phyloP scores from a whole-genome alignment of 1,140 invertebrate genomes.

The Aporrectodea caliginosa region DNA sequence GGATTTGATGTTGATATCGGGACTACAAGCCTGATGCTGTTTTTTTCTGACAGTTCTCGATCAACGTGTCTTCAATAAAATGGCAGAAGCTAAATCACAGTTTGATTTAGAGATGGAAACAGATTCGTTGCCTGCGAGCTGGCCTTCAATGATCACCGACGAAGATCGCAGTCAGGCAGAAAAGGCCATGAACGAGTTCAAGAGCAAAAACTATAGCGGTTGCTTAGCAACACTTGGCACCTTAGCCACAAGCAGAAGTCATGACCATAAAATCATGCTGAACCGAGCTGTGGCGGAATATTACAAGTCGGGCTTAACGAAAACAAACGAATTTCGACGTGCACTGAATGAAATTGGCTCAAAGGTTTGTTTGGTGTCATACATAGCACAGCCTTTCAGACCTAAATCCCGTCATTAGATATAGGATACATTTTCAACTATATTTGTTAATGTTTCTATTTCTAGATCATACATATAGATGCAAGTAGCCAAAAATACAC shows the following conservation, averaged over 20 bases:
- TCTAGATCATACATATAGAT: too few relatives aligned
- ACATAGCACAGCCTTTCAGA: too few relatives aligned
- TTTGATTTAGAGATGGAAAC: not conserved
- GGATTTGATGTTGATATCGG: too few relatives aligned
- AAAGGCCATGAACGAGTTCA: conserved; percentile 61
- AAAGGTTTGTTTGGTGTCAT: conserved; percentile 32
- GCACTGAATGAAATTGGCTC: conserved; percentile 63
- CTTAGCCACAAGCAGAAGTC: conserved; percentile 60
- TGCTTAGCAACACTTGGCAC: conserved; percentile 63
- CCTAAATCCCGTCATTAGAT: too few relatives aligned
- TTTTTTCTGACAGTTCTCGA: too few relatives aligned
- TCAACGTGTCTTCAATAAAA: too few relatives aligned
- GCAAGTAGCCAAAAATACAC: too few relatives aligned
- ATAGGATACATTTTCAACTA: too few relatives aligned
- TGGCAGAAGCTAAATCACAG: not conserved
- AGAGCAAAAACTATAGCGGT: conserved; percentile 59
- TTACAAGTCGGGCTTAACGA: conserved; percentile 67
- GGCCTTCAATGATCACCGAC: conserved; percentile 54
- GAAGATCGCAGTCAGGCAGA: conserved; percentile 61
- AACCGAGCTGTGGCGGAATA: conserved; percentile 72
- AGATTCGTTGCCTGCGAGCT: not conserved
- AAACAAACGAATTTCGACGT: conserved; percentile 69
- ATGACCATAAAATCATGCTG: conserved; percentile 68
- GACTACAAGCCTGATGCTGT: too few relatives aligned
- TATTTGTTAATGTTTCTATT: too few relatives aligned